These are phyloP conservation scores for Allygus modestus DNA, from an alignment of 2,888 invertebrate species.

Conservation along the genomic window DNA sequence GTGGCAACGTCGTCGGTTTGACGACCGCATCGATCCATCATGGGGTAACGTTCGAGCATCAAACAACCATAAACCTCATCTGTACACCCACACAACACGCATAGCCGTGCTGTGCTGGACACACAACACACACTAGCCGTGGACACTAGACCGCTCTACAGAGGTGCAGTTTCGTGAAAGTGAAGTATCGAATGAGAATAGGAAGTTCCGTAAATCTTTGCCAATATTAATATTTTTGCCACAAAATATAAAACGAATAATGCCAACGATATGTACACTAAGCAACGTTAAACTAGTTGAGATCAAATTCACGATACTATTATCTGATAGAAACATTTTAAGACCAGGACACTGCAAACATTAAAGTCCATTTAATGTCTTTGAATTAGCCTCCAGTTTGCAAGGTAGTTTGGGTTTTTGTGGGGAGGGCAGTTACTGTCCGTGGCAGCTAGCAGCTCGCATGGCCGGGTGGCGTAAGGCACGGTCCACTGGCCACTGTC, in stretches of 20 bases:
- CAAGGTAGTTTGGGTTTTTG: neutral
- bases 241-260: too few species aligned
- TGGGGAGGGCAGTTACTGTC: neutral
- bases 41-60: constrained; percentile 26
- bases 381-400: neutral
- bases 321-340: too few species aligned
- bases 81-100: neutral
- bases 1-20: constrained; percentile 6
- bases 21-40: constrained; percentile 27
- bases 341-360: too few species aligned
- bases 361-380: neutral
- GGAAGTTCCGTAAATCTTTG: too few species aligned
- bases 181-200: too few species aligned
- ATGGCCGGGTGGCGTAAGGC: neutral
- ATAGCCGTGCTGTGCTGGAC: neutral
- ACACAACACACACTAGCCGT: too few species aligned
- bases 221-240: too few species aligned
- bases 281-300: too few species aligned
- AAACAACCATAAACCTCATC: constrained; percentile 12
- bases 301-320: too few species aligned
- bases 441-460: neutral
- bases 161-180: too few species aligned
- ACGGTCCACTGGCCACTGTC: constrained; percentile 2
- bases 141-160: too few species aligned
- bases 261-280: too few species aligned